Percentiles rank a stretch among this genome's conserved stretches.
Evolutionary conservation across 2,888 invertebrate species (phyloP).

Genomic region (Beris morrisii): DNA sequence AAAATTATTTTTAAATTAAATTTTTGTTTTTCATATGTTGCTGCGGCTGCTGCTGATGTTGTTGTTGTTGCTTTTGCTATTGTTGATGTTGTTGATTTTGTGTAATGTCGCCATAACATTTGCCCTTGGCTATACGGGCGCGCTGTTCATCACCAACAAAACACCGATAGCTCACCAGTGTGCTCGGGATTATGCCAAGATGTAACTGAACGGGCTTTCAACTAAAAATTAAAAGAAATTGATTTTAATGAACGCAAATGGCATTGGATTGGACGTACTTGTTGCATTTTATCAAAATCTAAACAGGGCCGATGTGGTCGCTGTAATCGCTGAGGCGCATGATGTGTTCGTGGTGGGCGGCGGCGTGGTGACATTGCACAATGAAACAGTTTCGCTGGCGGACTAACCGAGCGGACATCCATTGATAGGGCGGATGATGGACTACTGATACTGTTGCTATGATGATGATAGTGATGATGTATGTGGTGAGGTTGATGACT

Average conservation of each 20-base stretch:
- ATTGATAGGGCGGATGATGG: constrained; percentile 50
- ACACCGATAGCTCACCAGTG: constrained; percentile 75
- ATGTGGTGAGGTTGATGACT: constrained; percentile 42
- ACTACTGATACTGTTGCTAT: constrained; percentile 52
- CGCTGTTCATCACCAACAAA: constrained; percentile 70
- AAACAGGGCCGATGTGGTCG: constrained; percentile 84
- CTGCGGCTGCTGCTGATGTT: constrained; percentile 26
- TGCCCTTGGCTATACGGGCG: constrained; percentile 38
- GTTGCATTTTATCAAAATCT: constrained; percentile 97
- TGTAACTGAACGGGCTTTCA: constrained; percentile 75
- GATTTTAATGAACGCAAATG: too few species aligned
- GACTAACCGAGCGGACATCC: constrained; percentile 57
- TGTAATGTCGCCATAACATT: constrained; percentile 37
- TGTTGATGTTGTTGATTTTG: constrained; percentile 6
- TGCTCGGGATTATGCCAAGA: constrained; percentile 72
- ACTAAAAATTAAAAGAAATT: constrained; percentile 58
- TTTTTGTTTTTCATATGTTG: constrained; percentile 25
- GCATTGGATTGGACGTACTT: constrained; percentile 62
- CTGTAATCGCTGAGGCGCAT: constrained; percentile 57
- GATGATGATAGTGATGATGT: constrained; percentile 55
- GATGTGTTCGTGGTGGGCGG: constrained; percentile 63
- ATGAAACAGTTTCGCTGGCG: constrained; percentile 60
- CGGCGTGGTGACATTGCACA: constrained; percentile 64
- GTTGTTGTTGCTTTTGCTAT: constrained; percentile 19
- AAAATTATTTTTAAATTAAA: constrained; percentile 30